Percentiles rank a stretch among this genome's conserved stretches.
These are phyloP conservation scores for Drosophila malerkotliana DNA, from an alignment of 1,140 invertebrate genomes.

Conservation along the genomic window DNA sequence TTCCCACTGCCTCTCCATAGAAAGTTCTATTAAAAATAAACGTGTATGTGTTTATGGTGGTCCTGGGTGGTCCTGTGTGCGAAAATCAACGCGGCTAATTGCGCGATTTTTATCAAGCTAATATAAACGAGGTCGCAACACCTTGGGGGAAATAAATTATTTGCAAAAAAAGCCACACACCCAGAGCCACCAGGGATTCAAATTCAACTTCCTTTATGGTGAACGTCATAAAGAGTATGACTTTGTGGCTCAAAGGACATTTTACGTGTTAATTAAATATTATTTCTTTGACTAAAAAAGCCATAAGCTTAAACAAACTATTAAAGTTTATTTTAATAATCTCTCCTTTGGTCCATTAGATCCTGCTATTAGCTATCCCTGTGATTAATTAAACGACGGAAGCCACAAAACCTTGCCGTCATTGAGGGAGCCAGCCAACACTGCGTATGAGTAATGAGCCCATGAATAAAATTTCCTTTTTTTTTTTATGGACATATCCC, in stretches of 20 bases:
- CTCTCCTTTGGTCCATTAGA: conserved; percentile 18
- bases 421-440: conserved; percentile 39
- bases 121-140: conserved; percentile 63
- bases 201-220: conserved; percentile 4
- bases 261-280: no score
- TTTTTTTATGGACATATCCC: conserved; percentile 5
- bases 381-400: conserved; percentile 70
- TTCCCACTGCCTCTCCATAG: conserved; percentile 48
- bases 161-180: conserved; percentile 4
- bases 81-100: conserved; percentile 79
- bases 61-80: conserved; percentile 61
- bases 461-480: conserved; percentile 58
- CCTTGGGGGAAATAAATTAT: conserved; percentile 39
- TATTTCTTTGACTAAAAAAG: not conserved
- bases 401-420: conserved; percentile 53
- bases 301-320: conserved; percentile 33
- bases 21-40: conserved; percentile 3
- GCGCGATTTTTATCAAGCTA: conserved; percentile 73
- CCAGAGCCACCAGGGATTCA: conserved; percentile 11
- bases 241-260: not conserved
- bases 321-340: conserved; percentile 23
- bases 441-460: conserved; percentile 73
- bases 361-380: conserved; percentile 34
- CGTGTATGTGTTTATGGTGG: conserved; percentile 2
- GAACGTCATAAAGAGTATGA: not conserved